Conservation (phyloP, 2,888 invertebrate species). For the Polymixis flavicincta region DNA sequence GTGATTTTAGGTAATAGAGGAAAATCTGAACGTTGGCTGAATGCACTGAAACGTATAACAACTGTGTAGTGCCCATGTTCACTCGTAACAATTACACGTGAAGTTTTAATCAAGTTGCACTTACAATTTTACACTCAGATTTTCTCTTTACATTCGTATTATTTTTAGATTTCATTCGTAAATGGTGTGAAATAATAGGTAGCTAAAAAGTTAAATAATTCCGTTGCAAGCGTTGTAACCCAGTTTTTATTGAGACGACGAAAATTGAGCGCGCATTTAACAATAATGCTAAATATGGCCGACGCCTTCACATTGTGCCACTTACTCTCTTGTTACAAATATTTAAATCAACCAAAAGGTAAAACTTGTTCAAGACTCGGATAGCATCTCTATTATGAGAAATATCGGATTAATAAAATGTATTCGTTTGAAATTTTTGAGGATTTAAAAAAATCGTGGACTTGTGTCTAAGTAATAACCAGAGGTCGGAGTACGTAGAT, state of each 20-base stretch:
- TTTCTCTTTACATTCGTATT: neutral
- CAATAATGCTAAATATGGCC: conserved; percentile 32
- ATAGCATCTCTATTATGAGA: conserved; percentile 11
- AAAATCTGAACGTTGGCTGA: conserved; percentile 6
- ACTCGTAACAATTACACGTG: conserved; percentile 10
- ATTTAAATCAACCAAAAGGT: conserved; percentile 36
- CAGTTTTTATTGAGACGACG: neutral
- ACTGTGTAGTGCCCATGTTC: neutral
- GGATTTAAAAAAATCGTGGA: too few species aligned
- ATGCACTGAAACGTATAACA: conserved; percentile 5
- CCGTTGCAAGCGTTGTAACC: neutral
- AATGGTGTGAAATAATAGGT: neutral
- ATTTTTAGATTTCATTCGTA: neutral
- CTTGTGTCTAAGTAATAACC: neutral
- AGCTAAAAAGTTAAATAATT: neutral
- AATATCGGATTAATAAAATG: conserved; percentile 19
- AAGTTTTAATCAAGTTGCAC: conserved; percentile 3
- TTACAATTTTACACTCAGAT: conserved; percentile 11
- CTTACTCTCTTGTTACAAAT: conserved; percentile 24
- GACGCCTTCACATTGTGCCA: conserved; percentile 36
- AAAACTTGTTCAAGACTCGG: conserved; percentile 39
- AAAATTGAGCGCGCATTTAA: conserved; percentile 12
- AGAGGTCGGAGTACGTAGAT: too few species aligned
- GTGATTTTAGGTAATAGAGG: conserved; percentile 50
- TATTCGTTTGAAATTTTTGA: conserved; percentile 11